Conservation (phyloP, 2,888 invertebrate species). For the Drosophila longiperda region DNA sequence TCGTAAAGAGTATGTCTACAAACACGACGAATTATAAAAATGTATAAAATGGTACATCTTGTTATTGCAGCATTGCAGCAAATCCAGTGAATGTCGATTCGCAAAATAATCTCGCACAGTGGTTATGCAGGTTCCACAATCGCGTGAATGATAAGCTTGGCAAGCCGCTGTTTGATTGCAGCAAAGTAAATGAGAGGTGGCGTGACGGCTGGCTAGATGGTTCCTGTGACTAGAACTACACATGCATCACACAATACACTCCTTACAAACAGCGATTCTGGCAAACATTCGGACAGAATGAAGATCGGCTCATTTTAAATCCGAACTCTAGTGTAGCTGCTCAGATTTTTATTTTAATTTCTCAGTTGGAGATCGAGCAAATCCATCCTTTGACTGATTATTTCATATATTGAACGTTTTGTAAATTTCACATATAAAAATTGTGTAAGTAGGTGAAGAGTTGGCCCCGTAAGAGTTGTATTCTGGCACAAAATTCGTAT, state of each 20-base stretch:
- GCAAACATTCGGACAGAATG: slow-evolving; percentile 5
- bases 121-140: slow-evolving; percentile 98
- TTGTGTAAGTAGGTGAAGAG: slow-evolving; percentile 6
- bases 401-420: slow-evolving; percentile 4
- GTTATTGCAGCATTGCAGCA: slow-evolving; percentile 85
- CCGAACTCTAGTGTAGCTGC: background rate
- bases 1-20: slow-evolving; percentile 89
- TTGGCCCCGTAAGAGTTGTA: slow-evolving; percentile 26
- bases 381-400: background rate
- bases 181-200: slow-evolving; percentile 96
- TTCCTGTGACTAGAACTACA: slow-evolving; percentile 90
- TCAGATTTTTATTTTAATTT: slow-evolving; percentile 7
- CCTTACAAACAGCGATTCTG: background rate
- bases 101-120: slow-evolving; percentile 90
- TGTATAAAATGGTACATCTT: background rate
- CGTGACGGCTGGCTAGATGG: slow-evolving; percentile 97
- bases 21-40: background rate
- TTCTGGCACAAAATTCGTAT: slow-evolving; percentile 55
- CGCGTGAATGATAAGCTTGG: slow-evolving; percentile 94
- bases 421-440: slow-evolving; percentile 8
- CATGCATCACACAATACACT: slow-evolving; percentile 24
- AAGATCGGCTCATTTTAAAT: background rate
- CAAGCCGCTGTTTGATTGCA: slow-evolving; percentile 96
- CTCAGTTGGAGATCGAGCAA: background rate
- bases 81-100: slow-evolving; percentile 91